A percentile compares a stretch with the other conserved stretches of the same genome.
phyloP scores from a whole-genome alignment of 2,797 vertebrate genomes.

The Caiman crocodilus region DNA sequence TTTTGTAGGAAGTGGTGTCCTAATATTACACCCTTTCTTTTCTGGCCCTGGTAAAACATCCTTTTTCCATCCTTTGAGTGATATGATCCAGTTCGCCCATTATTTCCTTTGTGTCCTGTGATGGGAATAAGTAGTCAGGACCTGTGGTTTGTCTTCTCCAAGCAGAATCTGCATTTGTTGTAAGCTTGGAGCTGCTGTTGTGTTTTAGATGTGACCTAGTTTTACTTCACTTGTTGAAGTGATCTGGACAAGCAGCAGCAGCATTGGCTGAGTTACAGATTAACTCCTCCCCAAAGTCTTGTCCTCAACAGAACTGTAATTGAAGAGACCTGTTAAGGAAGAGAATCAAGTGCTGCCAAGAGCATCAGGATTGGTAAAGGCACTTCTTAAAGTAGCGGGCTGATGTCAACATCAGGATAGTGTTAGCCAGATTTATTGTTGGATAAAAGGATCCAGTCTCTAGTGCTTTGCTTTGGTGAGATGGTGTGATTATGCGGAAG shows the following conservation, averaged over 20 bases:
- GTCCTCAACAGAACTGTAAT: neutral
- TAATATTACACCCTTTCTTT: neutral
- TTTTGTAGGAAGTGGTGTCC: neutral
- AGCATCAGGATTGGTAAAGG: neutral
- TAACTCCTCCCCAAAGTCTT: neutral
- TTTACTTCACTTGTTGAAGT: neutral
- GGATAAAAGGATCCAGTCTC: neutral
- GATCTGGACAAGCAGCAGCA: neutral
- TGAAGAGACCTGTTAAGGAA: neutral
- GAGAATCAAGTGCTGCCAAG: neutral
- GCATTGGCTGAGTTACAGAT: fast-evolving
- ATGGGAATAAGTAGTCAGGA: neutral
- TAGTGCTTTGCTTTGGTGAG: neutral
- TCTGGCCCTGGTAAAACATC: neutral
- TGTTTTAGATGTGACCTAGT: neutral
- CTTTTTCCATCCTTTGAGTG: neutral
- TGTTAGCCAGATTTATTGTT: neutral
- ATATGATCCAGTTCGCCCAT: too few relatives aligned
- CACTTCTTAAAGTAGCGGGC: neutral
- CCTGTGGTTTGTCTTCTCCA: fast-evolving
- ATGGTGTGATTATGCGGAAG: neutral
- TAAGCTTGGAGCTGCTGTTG: neutral
- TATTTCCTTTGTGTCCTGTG: neutral
- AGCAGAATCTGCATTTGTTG: neutral
- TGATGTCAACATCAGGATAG: neutral